Evolutionary conservation across 2,888 invertebrate species (phyloP).

Genomic region (Netelia inedita): DNA sequence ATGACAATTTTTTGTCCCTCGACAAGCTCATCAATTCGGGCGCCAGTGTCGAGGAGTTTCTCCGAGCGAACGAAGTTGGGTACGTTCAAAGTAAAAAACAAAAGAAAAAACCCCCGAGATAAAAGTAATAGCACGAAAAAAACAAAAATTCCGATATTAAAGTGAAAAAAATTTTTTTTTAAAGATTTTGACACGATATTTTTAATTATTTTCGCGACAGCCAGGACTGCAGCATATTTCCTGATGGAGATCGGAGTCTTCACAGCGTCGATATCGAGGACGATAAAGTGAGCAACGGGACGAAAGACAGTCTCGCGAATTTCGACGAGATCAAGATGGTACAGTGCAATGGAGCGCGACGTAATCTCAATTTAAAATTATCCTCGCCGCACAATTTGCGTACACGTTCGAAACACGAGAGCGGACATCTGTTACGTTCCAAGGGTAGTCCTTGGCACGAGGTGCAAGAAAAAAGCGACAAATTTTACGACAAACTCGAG

Average conservation of each 20-base stretch:
- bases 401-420: conserved; percentile 82
- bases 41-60: conserved; percentile 89
- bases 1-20: conserved; percentile 90
- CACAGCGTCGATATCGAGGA: conserved; percentile 77
- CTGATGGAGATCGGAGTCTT: conserved; percentile 80
- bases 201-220: conserved; percentile 69
- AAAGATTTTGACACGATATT: conserved; percentile 17
- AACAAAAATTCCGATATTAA: neutral
- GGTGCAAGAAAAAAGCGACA: conserved; percentile 78
- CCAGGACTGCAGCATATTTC: conserved; percentile 80
- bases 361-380: conserved; percentile 80
- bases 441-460: conserved; percentile 83
- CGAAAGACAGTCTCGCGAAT: conserved; percentile 76
- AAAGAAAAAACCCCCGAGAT: too few relatives aligned
- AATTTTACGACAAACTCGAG: conserved; percentile 82
- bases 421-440: conserved; percentile 82
- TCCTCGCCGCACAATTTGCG: conserved; percentile 83
- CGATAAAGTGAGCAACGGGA: conserved; percentile 75
- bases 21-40: conserved; percentile 90
- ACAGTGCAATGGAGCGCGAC: conserved; percentile 82
- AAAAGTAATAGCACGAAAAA: neutral
- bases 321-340: conserved; percentile 82
- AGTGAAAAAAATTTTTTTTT: too few relatives aligned
- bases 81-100: conserved; percentile 68
- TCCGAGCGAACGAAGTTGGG: conserved; percentile 85